Conservation (phyloP, 2,113 vertebrate species). For the Tragelaphus buxtoni region DNA sequence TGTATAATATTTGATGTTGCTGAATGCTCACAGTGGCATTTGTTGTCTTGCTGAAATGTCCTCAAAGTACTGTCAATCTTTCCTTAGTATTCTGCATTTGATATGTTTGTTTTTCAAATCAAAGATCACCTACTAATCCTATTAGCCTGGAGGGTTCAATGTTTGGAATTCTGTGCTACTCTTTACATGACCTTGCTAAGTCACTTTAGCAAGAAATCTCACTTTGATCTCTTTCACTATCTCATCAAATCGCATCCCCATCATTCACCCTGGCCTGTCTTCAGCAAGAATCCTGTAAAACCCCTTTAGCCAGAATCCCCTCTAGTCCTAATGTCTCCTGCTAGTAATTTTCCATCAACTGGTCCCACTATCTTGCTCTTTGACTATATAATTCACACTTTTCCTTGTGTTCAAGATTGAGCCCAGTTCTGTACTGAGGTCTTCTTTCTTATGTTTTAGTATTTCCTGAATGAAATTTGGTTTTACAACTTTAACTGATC, state of each 20-base stretch:
- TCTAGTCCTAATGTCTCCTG: not conserved
- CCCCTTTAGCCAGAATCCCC: not conserved
- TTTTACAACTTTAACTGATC: not conserved
- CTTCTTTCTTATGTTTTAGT: not conserved
- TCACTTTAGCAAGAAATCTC: not conserved
- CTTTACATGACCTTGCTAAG: not conserved
- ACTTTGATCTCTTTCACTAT: not conserved
- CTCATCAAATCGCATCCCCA: not conserved
- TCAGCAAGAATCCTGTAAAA: not conserved
- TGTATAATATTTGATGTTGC: not conserved
- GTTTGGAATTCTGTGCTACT: not conserved
- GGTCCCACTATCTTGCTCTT: not conserved
- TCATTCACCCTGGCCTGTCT: not conserved
- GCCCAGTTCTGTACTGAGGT: not conserved
- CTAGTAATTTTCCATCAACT: not conserved
- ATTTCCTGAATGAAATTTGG: not conserved
- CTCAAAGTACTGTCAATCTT: constrained; percentile 16
- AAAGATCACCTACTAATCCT: not conserved
- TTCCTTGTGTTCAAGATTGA: not conserved
- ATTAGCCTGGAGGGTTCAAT: not conserved
- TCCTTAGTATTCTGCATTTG: constrained; percentile 11
- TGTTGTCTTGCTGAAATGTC: not conserved
- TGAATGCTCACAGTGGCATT: not conserved
- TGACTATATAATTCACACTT: not conserved
- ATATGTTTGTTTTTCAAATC: not conserved